A percentile compares a stretch with the other conserved stretches of the same genome.
phyloP scores from a whole-genome alignment of 1,140 invertebrate genomes.

The Mercenaria mercenaria region DNA sequence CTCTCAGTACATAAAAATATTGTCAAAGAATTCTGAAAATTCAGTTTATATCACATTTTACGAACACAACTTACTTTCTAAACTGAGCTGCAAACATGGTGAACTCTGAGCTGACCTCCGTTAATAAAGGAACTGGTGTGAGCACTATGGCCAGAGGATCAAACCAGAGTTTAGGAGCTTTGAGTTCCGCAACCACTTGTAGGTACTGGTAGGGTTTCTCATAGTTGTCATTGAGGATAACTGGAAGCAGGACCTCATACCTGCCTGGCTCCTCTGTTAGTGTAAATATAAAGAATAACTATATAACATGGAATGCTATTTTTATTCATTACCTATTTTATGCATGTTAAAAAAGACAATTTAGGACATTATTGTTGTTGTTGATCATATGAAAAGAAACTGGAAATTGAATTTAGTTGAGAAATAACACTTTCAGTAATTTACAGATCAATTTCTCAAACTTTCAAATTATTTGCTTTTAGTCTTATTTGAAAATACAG shows the following conservation, averaged over 20 bases:
- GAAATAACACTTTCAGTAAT: no score
- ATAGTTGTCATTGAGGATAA: constrained; percentile 82
- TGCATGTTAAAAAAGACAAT: no score
- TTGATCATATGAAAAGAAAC: no score
- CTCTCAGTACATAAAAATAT: no score
- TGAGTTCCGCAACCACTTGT: constrained; percentile 80
- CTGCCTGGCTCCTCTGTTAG: constrained; percentile 78
- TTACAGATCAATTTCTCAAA: no score
- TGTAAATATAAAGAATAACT: neutral
- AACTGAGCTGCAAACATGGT: constrained; percentile 82
- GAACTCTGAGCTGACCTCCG: constrained; percentile 81
- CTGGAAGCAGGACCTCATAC: constrained; percentile 80
- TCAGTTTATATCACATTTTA: no score
- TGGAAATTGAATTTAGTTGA: no score
- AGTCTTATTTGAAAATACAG: no score
- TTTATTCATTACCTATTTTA: neutral
- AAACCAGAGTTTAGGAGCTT: constrained; percentile 83
- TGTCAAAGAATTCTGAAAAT: no score
- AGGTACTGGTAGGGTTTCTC: constrained; percentile 84
- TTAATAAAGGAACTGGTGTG: constrained; percentile 84
- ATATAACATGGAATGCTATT: neutral
- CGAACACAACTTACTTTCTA: constrained; percentile 79
- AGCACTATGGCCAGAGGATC: constrained; percentile 83
- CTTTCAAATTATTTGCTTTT: no score
- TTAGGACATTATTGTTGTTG: no score